Percentiles rank a stretch among this genome's conserved stretches.
Evolutionary conservation across 2,113 vertebrate species (phyloP).

Genomic region (Mormyrus iriodes): DNA sequence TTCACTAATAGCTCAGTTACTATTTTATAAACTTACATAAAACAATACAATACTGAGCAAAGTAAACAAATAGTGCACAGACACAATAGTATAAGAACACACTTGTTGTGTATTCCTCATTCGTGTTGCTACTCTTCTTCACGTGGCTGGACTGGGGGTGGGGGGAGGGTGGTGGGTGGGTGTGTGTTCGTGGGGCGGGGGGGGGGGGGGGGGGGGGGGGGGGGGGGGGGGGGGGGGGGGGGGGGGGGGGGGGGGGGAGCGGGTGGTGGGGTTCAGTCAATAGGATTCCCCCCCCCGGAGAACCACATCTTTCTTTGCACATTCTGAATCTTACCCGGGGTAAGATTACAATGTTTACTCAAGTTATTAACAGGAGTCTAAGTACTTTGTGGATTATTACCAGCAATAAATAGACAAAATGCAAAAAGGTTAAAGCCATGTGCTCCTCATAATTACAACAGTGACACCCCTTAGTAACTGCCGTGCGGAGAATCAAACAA

Average conservation of each 20-base stretch:
- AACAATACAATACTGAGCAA: not conserved
- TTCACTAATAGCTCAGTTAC: not conserved
- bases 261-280: not conserved
- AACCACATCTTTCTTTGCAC: conserved; percentile 8
- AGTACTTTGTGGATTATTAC: conserved; percentile 17
- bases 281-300: conserved; percentile 2
- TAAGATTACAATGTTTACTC: conserved; percentile 17
- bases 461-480: conserved; percentile 41
- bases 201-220: not conserved
- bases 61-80: not conserved
- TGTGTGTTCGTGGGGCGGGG: not conserved
- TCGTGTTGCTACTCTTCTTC: not conserved
- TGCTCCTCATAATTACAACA: conserved; percentile 28
- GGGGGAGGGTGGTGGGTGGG: not conserved
- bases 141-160: not conserved
- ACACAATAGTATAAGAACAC: not conserved
- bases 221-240: not conserved
- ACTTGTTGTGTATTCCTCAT: not conserved
- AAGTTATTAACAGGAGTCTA: conserved; percentile 7
- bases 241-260: not conserved
- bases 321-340: conserved; percentile 12
- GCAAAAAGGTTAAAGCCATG: conserved; percentile 9
- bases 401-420: not conserved
- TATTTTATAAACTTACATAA: not conserved
- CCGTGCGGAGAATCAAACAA: conserved; percentile 44